Evolutionary conservation across 2,888 invertebrate species (phyloP).

Genomic region (Anticlea derivata): DNA sequence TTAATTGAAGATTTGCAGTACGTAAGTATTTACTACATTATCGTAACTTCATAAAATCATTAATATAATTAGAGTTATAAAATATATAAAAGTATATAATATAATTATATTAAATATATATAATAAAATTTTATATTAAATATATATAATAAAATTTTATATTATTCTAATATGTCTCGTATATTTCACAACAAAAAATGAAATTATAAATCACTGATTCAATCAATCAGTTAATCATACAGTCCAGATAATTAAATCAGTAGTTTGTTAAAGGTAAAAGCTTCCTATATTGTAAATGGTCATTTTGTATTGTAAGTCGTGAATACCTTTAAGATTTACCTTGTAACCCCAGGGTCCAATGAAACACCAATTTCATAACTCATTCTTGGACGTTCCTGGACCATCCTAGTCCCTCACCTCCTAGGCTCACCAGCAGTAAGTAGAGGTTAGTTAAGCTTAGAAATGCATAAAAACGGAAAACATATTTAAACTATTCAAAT

Average conservation of each 20-base stretch:
- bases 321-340: conserved; percentile 38
- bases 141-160: no score
- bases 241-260: conserved; percentile 14
- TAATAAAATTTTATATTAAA: no score
- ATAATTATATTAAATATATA: no score
- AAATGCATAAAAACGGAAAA: conserved; percentile 23
- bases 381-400: conserved; percentile 76
- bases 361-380: conserved; percentile 73
- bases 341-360: conserved; percentile 77
- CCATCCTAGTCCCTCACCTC: conserved; percentile 51
- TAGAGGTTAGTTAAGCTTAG: conserved; percentile 49
- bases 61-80: no score
- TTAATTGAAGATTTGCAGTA: conserved; percentile 29
- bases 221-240: conserved; percentile 16
- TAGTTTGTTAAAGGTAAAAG: conserved; percentile 29
- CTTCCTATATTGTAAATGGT: conserved; percentile 38
- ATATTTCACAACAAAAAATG: no score
- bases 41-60: no score
- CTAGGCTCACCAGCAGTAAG: conserved; percentile 64
- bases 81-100: no score
- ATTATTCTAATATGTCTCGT: no score
- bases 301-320: conserved; percentile 38
- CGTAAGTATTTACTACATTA: no score
- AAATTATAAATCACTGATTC: no score
- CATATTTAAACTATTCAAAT: no score